phyloP scores from a whole-genome alignment of 2,888 invertebrate species.

The Pinctada fucata region DNA sequence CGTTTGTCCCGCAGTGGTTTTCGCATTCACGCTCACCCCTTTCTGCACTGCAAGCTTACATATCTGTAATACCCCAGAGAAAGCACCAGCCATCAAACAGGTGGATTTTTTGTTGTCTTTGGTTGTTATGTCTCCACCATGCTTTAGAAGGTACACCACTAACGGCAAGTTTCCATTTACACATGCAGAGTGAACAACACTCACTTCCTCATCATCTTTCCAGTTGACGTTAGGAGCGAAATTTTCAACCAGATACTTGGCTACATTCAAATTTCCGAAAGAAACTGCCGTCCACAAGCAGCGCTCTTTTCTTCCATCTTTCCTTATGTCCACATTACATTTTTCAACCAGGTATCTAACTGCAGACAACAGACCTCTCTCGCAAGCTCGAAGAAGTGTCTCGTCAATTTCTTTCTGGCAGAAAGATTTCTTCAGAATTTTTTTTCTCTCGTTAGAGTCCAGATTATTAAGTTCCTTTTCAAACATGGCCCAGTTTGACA shows the following conservation, averaged over 20 bases:
- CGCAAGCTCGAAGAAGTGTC: neutral
- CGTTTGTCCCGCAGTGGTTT: neutral
- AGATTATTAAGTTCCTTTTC: slow-evolving; percentile 10
- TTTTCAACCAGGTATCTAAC: slow-evolving; percentile 1
- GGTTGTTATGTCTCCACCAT: neutral
- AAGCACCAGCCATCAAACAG: slow-evolving; percentile 13
- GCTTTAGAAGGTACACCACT: slow-evolving; percentile 9
- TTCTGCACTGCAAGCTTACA: slow-evolving; percentile 4
- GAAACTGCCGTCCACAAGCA: slow-evolving; percentile 10
- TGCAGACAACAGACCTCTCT: neutral
- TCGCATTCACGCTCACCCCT: slow-evolving; percentile 16
- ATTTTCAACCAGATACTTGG: slow-evolving; percentile 9
- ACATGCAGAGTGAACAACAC: slow-evolving; percentile 8
- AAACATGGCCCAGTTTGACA: neutral
- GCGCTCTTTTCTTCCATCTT: neutral
- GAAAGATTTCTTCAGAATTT: slow-evolving; percentile 5
- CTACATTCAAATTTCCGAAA: slow-evolving; percentile 4
- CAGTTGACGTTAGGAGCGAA: slow-evolving; percentile 1
- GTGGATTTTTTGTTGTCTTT: slow-evolving; percentile 2
- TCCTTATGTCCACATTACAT: neutral
- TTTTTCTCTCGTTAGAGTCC: neutral
- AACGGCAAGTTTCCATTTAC: neutral
- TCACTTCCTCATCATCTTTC: neutral
- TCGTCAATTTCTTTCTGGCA: slow-evolving; percentile 11
- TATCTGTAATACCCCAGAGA: slow-evolving; percentile 1